Evolutionary conservation across 2,888 invertebrate genomes (phyloP).

Genomic region (Glyphotaelius pellucidus): DNA sequence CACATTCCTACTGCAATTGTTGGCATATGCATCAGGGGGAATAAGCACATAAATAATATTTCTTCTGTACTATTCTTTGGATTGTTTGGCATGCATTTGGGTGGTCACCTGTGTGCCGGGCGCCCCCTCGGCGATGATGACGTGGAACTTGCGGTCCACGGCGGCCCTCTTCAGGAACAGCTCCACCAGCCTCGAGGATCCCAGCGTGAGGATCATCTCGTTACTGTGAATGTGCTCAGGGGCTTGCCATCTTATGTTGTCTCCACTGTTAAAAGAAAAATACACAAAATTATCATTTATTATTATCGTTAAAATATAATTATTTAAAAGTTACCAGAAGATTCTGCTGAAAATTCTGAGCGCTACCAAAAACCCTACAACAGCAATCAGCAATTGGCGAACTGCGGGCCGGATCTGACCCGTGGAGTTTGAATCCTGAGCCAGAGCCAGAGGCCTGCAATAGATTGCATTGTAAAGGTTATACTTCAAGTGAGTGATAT

Average conservation of each 20-base stretch:
- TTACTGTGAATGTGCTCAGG: constrained; percentile 93
- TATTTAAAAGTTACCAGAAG: too few relatives aligned
- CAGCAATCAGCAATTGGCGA: too few relatives aligned
- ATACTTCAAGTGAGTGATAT: too few relatives aligned
- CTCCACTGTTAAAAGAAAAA: constrained; percentile 76
- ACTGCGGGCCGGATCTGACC: too few relatives aligned
- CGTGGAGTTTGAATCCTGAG: too few relatives aligned
- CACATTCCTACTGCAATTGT: background rate
- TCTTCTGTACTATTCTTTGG: too few relatives aligned
- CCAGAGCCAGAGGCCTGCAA: too few relatives aligned
- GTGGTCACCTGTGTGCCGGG: constrained; percentile 57
- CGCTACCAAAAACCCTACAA: too few relatives aligned
- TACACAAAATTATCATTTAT: background rate
- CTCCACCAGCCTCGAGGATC: constrained; percentile 88
- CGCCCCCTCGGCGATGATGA: constrained; percentile 91
- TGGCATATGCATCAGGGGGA: too few relatives aligned
- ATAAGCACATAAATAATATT: too few relatives aligned
- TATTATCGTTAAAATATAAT: background rate
- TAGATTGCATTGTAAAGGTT: too few relatives aligned
- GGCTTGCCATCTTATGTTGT: constrained; percentile 90
- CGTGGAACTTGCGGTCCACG: constrained; percentile 86
- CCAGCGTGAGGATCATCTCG: constrained; percentile 92
- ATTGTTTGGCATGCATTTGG: background rate
- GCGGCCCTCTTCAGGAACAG: constrained; percentile 90
- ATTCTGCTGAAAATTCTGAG: too few relatives aligned